Evolutionary conservation across 2,113 vertebrate genomes (phyloP), one percentile per base, ranked within the genome.

Genomic region (Syngnathoides biaculeatus): DNA sequence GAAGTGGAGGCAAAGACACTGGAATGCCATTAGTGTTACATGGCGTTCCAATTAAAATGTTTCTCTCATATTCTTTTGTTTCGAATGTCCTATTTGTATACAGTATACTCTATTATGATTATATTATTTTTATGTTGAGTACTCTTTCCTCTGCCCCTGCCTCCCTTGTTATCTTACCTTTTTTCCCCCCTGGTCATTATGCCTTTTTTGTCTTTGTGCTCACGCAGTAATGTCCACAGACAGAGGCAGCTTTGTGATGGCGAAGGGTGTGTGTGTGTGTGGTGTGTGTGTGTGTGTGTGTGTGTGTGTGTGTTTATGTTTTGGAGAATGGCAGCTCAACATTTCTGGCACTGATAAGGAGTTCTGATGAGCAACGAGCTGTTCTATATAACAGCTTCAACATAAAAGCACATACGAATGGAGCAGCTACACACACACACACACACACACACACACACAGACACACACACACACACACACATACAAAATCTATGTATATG

Each of bases 171-270:
- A 66, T 77, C 77, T 77, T 72, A 82, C 73, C 74, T 81, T 79
- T 79, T 71, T 84, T 82, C 89, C 89, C 84, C 77, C 76, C n/a
- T n/a, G n/a, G 79, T 86, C 72, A 79, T 85, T 86, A 78, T 72
- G 64, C 79, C 78, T 81, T 84, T 87, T 83, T 82, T 84, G n/a
- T 75, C 68, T 78, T 64, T 60, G 75, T 58, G 74, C 77, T 75
- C 82, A 83, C 83, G 83, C 74, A 42, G 58, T 76, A 68, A 85
- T 86, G 77, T 86, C 70, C 64, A 75, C 81, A 83, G 86, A 92
- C 91, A 92, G 90, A 92, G 89, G 74, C 71, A 15, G 80, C 87
- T 89, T 90, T 93, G 89, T 93, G 77, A 82, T 57, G 14, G 43
- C n/a, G n/a, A n/a, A n/a, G n/a, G n/a, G n/a, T 60, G 24, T 68